Conservation (phyloP, 2,888 invertebrate genomes). For the Phlogophora meticulosa region DNA sequence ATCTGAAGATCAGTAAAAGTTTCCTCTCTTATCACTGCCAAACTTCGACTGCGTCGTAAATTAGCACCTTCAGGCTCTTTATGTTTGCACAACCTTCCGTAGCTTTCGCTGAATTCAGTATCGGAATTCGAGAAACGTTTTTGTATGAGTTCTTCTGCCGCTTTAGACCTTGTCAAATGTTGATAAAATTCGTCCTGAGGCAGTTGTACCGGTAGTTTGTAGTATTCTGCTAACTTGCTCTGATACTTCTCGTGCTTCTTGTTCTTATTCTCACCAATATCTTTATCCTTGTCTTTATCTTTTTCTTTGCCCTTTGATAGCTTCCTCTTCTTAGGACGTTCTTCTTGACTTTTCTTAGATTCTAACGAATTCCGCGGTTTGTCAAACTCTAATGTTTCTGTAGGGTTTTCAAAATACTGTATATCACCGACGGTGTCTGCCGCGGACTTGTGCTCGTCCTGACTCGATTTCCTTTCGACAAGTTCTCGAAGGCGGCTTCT, state of each 20-base stretch:
- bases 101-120: slow-evolving; percentile 87
- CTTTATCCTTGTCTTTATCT: slow-evolving; percentile 82
- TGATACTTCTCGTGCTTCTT: slow-evolving; percentile 89
- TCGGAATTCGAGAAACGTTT: slow-evolving; percentile 87
- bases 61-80: slow-evolving; percentile 89
- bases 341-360: slow-evolving; percentile 84
- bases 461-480: slow-evolving; percentile 90
- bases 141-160: slow-evolving; percentile 86
- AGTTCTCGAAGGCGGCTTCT: slow-evolving; percentile 90
- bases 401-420: slow-evolving; percentile 89
- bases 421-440: slow-evolving; percentile 88
- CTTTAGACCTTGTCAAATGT: slow-evolving; percentile 87
- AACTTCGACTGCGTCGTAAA: slow-evolving; percentile 93
- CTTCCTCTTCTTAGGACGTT: slow-evolving; percentile 87
- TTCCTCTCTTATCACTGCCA: slow-evolving; percentile 95
- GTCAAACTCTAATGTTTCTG: slow-evolving; percentile 89
- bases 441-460: slow-evolving; percentile 88
- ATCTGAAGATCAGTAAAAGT: slow-evolving; percentile 93
- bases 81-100: slow-evolving; percentile 88
- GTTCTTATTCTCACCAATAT: slow-evolving; percentile 80
- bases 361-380: slow-evolving; percentile 85
- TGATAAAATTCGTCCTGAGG: slow-evolving; percentile 90
- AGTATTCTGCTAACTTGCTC: slow-evolving; percentile 88
- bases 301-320: slow-evolving; percentile 84
- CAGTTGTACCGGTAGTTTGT: slow-evolving; percentile 85